Evolutionary conservation across 2,888 invertebrate genomes (phyloP).

Genomic region (Heliconius hortense): DNA sequence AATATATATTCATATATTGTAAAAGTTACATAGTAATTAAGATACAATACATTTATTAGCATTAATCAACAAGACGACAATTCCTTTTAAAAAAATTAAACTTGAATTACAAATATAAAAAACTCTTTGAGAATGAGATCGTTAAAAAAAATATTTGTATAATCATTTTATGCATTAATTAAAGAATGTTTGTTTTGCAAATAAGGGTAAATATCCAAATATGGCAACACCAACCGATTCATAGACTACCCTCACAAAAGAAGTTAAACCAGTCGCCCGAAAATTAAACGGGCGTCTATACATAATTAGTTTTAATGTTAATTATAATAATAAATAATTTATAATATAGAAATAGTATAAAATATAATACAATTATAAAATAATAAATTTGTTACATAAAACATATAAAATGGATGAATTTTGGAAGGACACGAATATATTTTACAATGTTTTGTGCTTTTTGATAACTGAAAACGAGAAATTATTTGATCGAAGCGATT

Average conservation of each 20-base stretch:
- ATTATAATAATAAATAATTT: slow-evolving; percentile 9
- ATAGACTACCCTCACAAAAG: not conserved
- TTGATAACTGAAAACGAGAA: slow-evolving; percentile 73
- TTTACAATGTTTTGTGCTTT: slow-evolving; percentile 69
- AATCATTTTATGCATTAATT: no score
- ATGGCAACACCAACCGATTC: slow-evolving; percentile 4
- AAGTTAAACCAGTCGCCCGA: slow-evolving; percentile 15
- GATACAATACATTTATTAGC: no score
- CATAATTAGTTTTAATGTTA: slow-evolving; percentile 5
- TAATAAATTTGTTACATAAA: slow-evolving; percentile 25
- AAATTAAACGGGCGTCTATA: slow-evolving; percentile 22
- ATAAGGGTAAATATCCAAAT: not conserved
- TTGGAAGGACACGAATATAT: slow-evolving; percentile 65
- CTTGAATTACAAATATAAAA: no score
- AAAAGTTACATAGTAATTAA: no score
- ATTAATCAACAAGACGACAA: no score
- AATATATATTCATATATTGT: no score
- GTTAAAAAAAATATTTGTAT: no score
- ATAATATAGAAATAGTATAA: slow-evolving; percentile 28
- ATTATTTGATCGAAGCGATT: slow-evolving; percentile 65
- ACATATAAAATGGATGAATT: slow-evolving; percentile 61
- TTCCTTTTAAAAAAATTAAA: no score
- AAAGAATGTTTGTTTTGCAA: no score
- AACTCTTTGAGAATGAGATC: no score
- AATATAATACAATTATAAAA: slow-evolving; percentile 18